phyloP scores from a whole-genome alignment of 2,797 vertebrate species.

The Amphiprion clarkii region DNA sequence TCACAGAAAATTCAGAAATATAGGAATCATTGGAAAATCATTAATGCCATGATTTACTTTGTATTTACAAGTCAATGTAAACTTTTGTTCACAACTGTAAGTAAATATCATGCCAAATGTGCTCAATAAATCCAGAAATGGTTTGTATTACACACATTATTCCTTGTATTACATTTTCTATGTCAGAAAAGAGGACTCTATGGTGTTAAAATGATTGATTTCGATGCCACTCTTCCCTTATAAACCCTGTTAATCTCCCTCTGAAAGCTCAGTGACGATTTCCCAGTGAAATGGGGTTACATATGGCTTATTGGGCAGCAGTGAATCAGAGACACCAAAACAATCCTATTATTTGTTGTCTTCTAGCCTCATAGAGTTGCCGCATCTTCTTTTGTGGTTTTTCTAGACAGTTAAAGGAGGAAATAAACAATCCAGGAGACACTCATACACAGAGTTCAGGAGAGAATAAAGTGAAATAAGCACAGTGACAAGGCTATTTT shows the following conservation, averaged over 20 bases:
- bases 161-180: no score
- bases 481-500: slow-evolving; percentile 21
- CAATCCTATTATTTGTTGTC: slow-evolving; percentile 38
- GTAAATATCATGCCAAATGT: no score
- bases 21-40: no score
- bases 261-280: background rate
- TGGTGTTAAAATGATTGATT: background rate
- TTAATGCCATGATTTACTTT: no score
- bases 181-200: background rate
- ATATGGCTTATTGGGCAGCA: slow-evolving; percentile 45
- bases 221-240: background rate
- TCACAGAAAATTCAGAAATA: no score
- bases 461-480: slow-evolving; percentile 40
- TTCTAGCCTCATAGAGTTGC: slow-evolving; percentile 20
- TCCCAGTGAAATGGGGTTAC: slow-evolving; percentile 21
- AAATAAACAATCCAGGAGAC: slow-evolving; percentile 13
- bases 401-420: slow-evolving; percentile 7
- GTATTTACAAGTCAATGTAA: no score
- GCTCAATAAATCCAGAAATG: no score
- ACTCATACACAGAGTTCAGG: slow-evolving; percentile 33
- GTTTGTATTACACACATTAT: no score
- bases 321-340: slow-evolving; percentile 13
- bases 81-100: no score
- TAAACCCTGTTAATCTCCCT: background rate
- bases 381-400: slow-evolving; percentile 20